Percentiles rank a stretch among this genome's conserved stretches.
Evolutionary conservation across 2,888 invertebrate species (phyloP).

Genomic region (Eupithecia subfuscata): DNA sequence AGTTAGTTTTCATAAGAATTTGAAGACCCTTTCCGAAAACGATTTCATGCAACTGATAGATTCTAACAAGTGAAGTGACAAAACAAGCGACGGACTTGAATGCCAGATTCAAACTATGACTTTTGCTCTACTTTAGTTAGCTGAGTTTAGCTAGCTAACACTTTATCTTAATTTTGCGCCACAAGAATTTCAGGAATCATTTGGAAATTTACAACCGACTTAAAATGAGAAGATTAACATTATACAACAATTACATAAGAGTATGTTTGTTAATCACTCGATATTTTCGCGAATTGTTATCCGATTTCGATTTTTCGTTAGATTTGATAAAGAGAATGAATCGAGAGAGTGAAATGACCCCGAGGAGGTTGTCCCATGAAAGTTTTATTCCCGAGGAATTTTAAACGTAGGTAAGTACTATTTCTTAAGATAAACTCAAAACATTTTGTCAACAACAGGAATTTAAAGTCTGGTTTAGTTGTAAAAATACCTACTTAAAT

Average conservation of each 20-base stretch:
- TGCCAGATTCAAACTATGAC: conserved; percentile 11
- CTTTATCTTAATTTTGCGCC: neutral
- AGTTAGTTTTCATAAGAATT: conserved; percentile 1
- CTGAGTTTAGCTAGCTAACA: neutral
- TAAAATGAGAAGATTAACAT: no score
- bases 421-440: neutral
- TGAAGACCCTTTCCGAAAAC: neutral
- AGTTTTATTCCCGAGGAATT: neutral
- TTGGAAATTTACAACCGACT: neutral
- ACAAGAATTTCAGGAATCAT: neutral
- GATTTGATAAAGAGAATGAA: neutral
- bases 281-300: neutral
- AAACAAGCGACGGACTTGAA: neutral
- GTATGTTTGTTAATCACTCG: neutral
- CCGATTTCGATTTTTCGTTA: neutral
- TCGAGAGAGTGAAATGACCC: no score
- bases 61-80: neutral
- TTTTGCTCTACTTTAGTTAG: neutral
- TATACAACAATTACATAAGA: no score
- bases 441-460: neutral
- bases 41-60: neutral
- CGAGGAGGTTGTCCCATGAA: no score
- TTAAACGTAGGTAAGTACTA: neutral
- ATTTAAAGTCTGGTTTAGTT: neutral
- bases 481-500: neutral